Percentiles rank a stretch among this genome's conserved stretches.
These are phyloP conservation scores for Pygocentrus nattereri DNA, from an alignment of 2,797 vertebrate genomes.

Conservation along the genomic window DNA sequence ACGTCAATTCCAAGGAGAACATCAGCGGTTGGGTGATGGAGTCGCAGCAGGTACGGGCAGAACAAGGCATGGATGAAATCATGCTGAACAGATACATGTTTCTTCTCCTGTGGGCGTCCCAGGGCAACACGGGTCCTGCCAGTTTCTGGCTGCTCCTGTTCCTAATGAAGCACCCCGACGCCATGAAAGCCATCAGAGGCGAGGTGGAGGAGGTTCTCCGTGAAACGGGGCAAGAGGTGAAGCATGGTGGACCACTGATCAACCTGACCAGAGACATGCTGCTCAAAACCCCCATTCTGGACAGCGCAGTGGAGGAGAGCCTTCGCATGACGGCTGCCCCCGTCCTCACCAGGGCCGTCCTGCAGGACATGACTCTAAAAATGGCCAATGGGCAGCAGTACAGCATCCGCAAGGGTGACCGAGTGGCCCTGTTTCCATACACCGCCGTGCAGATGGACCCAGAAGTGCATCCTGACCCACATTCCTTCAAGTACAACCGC, in stretches of 20 bases:
- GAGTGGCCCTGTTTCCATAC: constrained; percentile 86
- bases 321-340: constrained; percentile 83
- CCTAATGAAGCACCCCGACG: constrained; percentile 89
- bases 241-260: constrained; percentile 66
- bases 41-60: constrained; percentile 71
- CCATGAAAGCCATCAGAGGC: constrained; percentile 82
- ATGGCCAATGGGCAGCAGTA: constrained; percentile 77
- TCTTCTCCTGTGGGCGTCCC: constrained; percentile 91
- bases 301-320: constrained; percentile 89
- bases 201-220: constrained; percentile 79
- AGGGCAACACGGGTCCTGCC: constrained; percentile 89
- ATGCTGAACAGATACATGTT: constrained; percentile 87
- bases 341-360: constrained; percentile 78
- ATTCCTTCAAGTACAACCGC: constrained; percentile 84
- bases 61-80: constrained; percentile 66
- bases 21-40: constrained; percentile 85
- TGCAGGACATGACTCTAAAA: constrained; percentile 77
- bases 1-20: constrained; percentile 76
- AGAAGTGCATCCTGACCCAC: constrained; percentile 86
- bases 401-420: constrained; percentile 84
- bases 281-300: constrained; percentile 80
- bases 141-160: constrained; percentile 91
- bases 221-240: constrained; percentile 75
- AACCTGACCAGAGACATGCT: constrained; percentile 82
- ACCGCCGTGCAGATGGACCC: constrained; percentile 85